phyloP scores from a whole-genome alignment of 2,797 vertebrate genomes.

The Alauda arvensis region DNA sequence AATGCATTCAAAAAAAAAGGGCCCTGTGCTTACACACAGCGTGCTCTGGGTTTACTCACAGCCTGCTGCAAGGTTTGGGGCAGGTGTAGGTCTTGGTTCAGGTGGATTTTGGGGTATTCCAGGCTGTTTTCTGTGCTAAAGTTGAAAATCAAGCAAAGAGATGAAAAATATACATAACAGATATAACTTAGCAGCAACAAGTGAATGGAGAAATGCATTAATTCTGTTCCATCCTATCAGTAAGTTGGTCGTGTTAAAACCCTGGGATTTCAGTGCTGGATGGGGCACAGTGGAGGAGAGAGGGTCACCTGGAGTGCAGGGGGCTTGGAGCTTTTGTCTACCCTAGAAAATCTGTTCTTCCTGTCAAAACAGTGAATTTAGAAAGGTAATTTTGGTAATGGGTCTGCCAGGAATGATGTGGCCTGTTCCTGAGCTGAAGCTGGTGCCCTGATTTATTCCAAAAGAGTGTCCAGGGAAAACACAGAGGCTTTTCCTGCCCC shows the following conservation, averaged over 20 bases:
- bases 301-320: not conserved
- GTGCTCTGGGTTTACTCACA: not conserved
- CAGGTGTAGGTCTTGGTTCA: not conserved
- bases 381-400: not conserved
- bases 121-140: not conserved
- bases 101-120: not conserved
- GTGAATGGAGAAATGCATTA: not conserved
- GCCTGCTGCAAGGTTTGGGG: not conserved
- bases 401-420: not conserved
- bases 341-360: not conserved
- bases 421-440: not conserved
- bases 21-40: not conserved
- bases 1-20: not conserved
- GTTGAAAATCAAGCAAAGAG: not conserved
- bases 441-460: not conserved
- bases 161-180: not conserved
- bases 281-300: not conserved
- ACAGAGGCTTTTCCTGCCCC: not conserved
- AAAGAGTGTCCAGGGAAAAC: not conserved
- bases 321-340: not conserved
- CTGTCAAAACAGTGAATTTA: not conserved
- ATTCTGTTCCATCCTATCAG: not conserved
- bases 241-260: accelerated
- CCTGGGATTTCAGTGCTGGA: not conserved
- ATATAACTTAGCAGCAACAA: not conserved